These are phyloP conservation scores for Eudyptes chrysolophus DNA, from an alignment of 2,113 vertebrate species.

Conservation along the genomic window DNA sequence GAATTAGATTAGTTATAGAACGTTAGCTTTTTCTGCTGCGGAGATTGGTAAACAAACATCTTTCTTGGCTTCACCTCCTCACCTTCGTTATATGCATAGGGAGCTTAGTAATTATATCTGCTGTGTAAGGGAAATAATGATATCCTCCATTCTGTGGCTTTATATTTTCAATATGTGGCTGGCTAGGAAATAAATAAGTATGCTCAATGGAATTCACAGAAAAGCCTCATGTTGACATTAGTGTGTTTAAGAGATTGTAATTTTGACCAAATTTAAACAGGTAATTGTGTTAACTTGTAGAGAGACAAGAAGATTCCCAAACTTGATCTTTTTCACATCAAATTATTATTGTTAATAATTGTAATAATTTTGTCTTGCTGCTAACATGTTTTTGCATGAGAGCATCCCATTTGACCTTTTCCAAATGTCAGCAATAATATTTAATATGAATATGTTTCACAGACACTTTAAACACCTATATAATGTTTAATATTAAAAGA, in stretches of 20 bases:
- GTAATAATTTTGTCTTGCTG: slow-evolving; percentile 72
- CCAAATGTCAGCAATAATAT: slow-evolving; percentile 81
- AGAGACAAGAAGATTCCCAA: slow-evolving; percentile 59
- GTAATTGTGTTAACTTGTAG: slow-evolving; percentile 56
- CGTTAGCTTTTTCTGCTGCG: background rate
- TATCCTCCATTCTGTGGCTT: background rate
- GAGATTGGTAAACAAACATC: slow-evolving; percentile 47
- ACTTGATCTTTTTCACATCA: slow-evolving; percentile 69
- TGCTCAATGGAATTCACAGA: background rate
- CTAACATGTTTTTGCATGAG: slow-evolving; percentile 68
- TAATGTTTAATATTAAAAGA: slow-evolving; percentile 80
- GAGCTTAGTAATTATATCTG: slow-evolving; percentile 14
- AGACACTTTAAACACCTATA: slow-evolving; percentile 79
- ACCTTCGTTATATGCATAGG: slow-evolving; percentile 1
- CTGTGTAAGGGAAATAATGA: background rate
- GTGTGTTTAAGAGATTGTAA: background rate
- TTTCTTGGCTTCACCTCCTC: slow-evolving; percentile 38
- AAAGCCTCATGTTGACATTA: background rate
- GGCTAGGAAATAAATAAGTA: slow-evolving; percentile 10
- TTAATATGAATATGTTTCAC: slow-evolving; percentile 80
- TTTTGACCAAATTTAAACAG: slow-evolving; percentile 44
- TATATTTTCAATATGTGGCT: background rate
- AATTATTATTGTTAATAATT: slow-evolving; percentile 71
- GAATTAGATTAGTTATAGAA: slow-evolving; percentile 41
- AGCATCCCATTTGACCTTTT: slow-evolving; percentile 77